phyloP scores from a whole-genome alignment of 2,797 vertebrate species.

The Zenarchopterus dispar region DNA sequence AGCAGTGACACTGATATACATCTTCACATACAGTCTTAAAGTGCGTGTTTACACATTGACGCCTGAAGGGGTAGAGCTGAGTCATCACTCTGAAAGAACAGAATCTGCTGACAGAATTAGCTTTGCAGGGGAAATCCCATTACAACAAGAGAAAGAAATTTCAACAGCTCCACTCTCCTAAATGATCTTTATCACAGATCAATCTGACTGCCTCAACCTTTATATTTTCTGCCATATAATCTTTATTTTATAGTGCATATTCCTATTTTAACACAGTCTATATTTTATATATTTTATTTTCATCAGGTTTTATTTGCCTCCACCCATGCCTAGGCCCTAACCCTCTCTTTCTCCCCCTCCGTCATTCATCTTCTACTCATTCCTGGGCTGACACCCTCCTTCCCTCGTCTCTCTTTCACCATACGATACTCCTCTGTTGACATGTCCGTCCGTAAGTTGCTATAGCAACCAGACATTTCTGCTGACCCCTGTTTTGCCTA shows the following conservation, averaged over 20 bases:
- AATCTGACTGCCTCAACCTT: neutral
- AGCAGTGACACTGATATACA: neutral
- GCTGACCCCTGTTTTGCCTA: conserved; percentile 60
- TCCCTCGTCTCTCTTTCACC: conserved; percentile 74
- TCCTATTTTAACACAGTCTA: neutral
- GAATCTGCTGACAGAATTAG: conserved; percentile 52
- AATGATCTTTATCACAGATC: neutral
- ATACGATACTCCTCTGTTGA: conserved; percentile 78
- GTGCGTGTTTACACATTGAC: conserved; percentile 17
- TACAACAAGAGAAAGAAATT: conserved; percentile 44
- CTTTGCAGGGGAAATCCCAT: conserved; percentile 46
- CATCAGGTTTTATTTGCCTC: conserved; percentile 20
- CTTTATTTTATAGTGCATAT: neutral
- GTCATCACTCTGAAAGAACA: conserved; percentile 45
- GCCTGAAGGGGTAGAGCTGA: conserved; percentile 33
- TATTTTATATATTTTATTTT: neutral
- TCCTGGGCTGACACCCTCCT: conserved; percentile 54
- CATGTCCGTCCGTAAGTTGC: conserved; percentile 55
- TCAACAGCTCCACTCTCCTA: conserved; percentile 15
- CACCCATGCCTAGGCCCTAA: conserved; percentile 26
- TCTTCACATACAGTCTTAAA: neutral
- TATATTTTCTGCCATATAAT: neutral
- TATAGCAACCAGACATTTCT: conserved; percentile 69
- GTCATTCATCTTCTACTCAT: conserved; percentile 59
- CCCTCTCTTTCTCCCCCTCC: conserved; percentile 23